Base-by-base conservation (phyloP, 2,888 invertebrate genomes). In the Spicauda simplicius region DNA sequence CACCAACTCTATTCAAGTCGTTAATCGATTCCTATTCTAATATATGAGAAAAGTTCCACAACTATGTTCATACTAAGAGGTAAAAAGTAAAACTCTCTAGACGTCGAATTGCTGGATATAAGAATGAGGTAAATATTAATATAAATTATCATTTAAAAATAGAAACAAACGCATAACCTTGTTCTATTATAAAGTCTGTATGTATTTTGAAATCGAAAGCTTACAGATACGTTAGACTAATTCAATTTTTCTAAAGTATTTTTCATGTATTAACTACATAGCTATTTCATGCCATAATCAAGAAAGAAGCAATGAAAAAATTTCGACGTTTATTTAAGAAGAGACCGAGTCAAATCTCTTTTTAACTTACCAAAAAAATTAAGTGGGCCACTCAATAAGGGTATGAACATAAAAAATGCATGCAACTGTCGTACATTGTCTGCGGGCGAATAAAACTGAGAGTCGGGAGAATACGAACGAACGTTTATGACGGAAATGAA, bases 401-500 rank as follows among this genome's bases (percentile, higher is more conserved):
- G 41, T 14, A 41, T 41, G 14, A 41, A 56, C 72, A 67, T 72
- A 71, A 72, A 72, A 73, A 73, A 71, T 74, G 73, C 72, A 73
- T 73, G 70, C 73, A 74, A 68, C 62, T 59, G 69, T 71, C 72
- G 72, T 76, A 79, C 79, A 79, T 80, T 83, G 80, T 82, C 78
- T 78, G 80, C 76, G 79, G 79, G 73, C 76, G 74, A 81, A 83
- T 82, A 78, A 83, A 83, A 82, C 53, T 16, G 41, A 45, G 73
- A 72, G 71, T 69, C 57, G 68, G 69, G 73, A 68, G 72, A 77
- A 76, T 76, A 76, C 70, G 76, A 82, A 82, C 80, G 76, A 41
- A 41, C 41, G 41, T 85, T 86, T 83, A 86, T 80, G 85, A 84
- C 79, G 77, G 72, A 79, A 84, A 84, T 88, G 83, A 87, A 87